These are phyloP conservation scores for Ornithoptera alexandrae DNA, from an alignment of 2,888 invertebrate species.

Conservation along the genomic window DNA sequence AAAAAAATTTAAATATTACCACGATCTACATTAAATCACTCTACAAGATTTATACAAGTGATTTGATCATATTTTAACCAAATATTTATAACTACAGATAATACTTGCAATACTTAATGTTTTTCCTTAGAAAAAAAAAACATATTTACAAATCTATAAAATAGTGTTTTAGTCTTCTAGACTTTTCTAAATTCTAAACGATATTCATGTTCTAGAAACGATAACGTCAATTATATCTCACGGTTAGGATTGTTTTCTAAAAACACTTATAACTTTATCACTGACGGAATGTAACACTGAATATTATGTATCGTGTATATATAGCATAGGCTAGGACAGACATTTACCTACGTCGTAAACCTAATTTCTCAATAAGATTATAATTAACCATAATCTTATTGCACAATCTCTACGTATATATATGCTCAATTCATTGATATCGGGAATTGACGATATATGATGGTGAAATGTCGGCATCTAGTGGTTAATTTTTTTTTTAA, in stretches of 20 bases:
- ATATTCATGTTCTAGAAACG: conserved; percentile 28
- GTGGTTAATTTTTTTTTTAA: conserved; percentile 5
- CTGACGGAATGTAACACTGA: conserved; percentile 18
- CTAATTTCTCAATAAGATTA: conserved; percentile 19
- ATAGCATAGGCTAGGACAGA: conserved; percentile 24
- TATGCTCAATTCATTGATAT: conserved; percentile 28
- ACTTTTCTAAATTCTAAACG: conserved; percentile 29
- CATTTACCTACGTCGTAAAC: conserved; percentile 22
- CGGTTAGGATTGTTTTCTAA: conserved; percentile 17
- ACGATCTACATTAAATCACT: conserved; percentile 8
- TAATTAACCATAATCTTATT: conserved; percentile 26
- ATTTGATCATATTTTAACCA: conserved; percentile 11
- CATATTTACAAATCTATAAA: conserved; percentile 27
- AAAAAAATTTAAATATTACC: conserved; percentile 11
- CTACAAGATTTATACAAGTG: not conserved
- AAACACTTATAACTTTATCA: conserved; percentile 17
- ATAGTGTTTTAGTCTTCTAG: conserved; percentile 28
- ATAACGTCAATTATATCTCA: conserved; percentile 21
- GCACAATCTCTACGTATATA: conserved; percentile 28
- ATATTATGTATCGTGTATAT: not conserved
- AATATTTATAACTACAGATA: conserved; percentile 7
- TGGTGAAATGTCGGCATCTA: conserved; percentile 1
- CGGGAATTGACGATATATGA: conserved; percentile 29
- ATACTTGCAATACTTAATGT: conserved; percentile 2
- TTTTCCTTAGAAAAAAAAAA: conserved; percentile 8